Evolutionary conservation across 2,888 invertebrate species (phyloP), one percentile per base, ranked within the genome.

Genomic region (Drosophila paramelanica): DNA sequence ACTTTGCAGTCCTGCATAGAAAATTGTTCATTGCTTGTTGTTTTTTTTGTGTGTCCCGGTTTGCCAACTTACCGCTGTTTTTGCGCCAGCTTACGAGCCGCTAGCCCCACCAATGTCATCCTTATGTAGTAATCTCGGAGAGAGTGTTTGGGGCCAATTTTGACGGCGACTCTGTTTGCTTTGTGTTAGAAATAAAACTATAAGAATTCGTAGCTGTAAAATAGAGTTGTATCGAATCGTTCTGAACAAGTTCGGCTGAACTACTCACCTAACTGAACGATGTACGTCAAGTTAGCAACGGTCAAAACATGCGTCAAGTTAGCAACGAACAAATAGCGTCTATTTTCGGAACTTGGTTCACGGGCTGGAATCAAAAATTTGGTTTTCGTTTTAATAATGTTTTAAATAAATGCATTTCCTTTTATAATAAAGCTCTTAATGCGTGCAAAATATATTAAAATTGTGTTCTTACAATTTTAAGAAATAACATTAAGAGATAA

Each of bases 1-100:
- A 92, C 68, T 94, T 94, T 57, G 94, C 94, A 88, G 94, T 93
- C 80, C 94, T 94, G 82, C 8, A 23, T 20, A 46, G 31, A 45
- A 17, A 56, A 23, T 23, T 41, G 3, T 51, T 51, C 23, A 23
- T 23, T 23, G 23, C 23, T 23, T 1, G 3, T 1, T 11, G 31
- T 36, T 14, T 14, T 36, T 57, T 7, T 13, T 7, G n/a, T 39
- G 10, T 39, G 5, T 11, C 1, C 5, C 45, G 13, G n/a, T 45
- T 27, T 13, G 13, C 36, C 36, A 13, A 57, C 66, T 65, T 77
- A 92, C 92, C 90, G 89, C 60, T 91, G 91, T 49, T 91, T 92
- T 38, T 90, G 82, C 8, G 91, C 91, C n/a, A 92, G 73, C 65
- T 92, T 92, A 39, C 91, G 84, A 10, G 92, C 90, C 64, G 92